Evolutionary conservation across 2,888 invertebrate genomes (phyloP).

Genomic region (Tenthredo livida): DNA sequence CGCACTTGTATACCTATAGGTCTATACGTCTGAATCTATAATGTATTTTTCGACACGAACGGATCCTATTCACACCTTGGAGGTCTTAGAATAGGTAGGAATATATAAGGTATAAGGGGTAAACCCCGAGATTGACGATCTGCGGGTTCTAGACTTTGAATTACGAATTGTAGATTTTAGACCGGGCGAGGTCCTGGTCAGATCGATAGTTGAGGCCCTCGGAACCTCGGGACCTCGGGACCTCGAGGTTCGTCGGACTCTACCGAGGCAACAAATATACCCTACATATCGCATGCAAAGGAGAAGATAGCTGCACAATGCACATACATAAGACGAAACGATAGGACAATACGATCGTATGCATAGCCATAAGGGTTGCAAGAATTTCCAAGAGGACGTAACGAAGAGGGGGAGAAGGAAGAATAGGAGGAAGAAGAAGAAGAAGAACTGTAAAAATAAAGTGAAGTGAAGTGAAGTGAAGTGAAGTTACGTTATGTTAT

Average conservation of each 20-base stretch:
- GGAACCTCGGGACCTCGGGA: conserved; percentile 12
- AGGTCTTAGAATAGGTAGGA: neutral
- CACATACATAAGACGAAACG: neutral
- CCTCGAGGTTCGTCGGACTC: conserved; percentile 36
- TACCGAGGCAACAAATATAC: conserved; percentile 1
- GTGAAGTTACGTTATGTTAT: conserved; percentile 28
- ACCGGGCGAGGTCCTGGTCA: conserved; percentile 27
- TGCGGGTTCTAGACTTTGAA: conserved; percentile 6
- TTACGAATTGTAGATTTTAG: conserved; percentile 20
- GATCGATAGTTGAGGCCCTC: conserved; percentile 23
- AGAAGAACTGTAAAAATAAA: conserved; percentile 14
- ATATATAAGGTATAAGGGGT: neutral
- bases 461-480: neutral
- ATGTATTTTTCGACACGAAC: neutral
- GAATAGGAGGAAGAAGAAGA: neutral
- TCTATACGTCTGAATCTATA: neutral
- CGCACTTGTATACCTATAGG: neutral
- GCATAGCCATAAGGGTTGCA: neutral
- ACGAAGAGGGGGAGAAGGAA: neutral
- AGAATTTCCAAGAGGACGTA: neutral
- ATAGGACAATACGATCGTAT: neutral
- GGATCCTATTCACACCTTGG: neutral
- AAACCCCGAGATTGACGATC: neutral
- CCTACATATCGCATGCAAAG: neutral
- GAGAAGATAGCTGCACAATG: neutral